Evolutionary conservation across 2,113 vertebrate species (phyloP).

Genomic region (Typhlomys cinereus): DNA sequence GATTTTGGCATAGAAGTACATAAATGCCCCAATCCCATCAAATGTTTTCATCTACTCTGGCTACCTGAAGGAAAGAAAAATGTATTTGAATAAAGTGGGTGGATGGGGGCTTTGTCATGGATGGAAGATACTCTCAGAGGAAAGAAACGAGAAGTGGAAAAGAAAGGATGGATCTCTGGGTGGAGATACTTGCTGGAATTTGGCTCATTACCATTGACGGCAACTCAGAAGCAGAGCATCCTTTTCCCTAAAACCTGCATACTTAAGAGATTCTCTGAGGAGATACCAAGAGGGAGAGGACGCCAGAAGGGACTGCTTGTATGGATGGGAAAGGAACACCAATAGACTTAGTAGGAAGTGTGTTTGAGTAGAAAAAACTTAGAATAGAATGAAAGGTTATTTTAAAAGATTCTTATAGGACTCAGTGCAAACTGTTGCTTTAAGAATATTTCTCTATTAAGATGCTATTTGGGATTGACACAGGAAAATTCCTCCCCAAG

Average conservation of each 20-base stretch:
- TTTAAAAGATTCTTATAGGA: background rate
- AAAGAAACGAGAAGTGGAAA: constrained; percentile 6
- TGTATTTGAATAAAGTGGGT: constrained; percentile 42
- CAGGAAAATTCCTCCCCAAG: background rate
- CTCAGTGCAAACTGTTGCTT: background rate
- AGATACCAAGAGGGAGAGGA: background rate
- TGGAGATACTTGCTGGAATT: background rate
- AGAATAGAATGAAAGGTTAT: constrained; percentile 33
- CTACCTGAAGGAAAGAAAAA: constrained; percentile 69
- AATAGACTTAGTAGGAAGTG: background rate
- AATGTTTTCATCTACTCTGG: constrained; percentile 65
- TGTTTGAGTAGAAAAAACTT: background rate
- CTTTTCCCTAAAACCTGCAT: background rate
- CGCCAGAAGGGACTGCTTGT: background rate
- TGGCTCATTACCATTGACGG: background rate
- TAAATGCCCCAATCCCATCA: constrained; percentile 48
- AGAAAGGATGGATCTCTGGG: background rate
- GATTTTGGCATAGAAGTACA: constrained; percentile 34
- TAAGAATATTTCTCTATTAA: background rate
- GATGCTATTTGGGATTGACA: background rate
- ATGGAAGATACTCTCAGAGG: constrained; percentile 14
- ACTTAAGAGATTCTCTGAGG: background rate
- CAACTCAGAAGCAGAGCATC: background rate
- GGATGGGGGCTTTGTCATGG: constrained; percentile 65
- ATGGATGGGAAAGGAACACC: background rate